phyloP scores from a whole-genome alignment of 2,888 invertebrate genomes.

The Orchestes rusci region DNA sequence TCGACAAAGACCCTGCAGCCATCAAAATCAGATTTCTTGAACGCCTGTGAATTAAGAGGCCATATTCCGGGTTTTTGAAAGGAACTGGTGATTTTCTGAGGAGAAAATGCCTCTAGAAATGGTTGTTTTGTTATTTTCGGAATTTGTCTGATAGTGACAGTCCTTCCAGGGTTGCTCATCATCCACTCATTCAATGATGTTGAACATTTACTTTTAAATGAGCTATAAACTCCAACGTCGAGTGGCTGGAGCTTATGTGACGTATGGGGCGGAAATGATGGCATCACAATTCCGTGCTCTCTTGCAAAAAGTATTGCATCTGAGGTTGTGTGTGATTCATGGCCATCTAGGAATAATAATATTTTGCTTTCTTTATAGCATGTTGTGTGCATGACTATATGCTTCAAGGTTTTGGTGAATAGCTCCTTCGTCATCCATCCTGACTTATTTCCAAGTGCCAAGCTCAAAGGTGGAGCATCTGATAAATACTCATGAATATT shows the following conservation, averaged over 20 bases:
- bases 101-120: constrained; percentile 1
- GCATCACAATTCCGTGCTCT: no score
- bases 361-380: no score
- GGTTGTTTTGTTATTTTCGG: background rate
- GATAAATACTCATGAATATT: constrained; percentile 22
- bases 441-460: constrained; percentile 22
- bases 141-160: background rate
- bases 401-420: constrained; percentile 12
- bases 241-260: no score
- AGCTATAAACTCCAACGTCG: constrained; percentile 16
- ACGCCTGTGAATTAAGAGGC: constrained; percentile 5
- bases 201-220: constrained; percentile 11
- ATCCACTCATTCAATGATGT: constrained; percentile 17
- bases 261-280: no score
- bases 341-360: no score
- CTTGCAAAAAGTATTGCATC: no score
- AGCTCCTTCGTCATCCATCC: constrained; percentile 25
- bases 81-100: background rate
- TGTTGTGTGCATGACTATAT: constrained; percentile 11
- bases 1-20: no score
- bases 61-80: constrained; percentile 7
- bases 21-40: no score
- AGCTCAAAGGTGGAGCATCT: constrained; percentile 20
- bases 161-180: constrained; percentile 13
- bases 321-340: no score